phyloP scores from a whole-genome alignment of 2,113 vertebrate genomes.

The Microtus ochrogaster region DNA sequence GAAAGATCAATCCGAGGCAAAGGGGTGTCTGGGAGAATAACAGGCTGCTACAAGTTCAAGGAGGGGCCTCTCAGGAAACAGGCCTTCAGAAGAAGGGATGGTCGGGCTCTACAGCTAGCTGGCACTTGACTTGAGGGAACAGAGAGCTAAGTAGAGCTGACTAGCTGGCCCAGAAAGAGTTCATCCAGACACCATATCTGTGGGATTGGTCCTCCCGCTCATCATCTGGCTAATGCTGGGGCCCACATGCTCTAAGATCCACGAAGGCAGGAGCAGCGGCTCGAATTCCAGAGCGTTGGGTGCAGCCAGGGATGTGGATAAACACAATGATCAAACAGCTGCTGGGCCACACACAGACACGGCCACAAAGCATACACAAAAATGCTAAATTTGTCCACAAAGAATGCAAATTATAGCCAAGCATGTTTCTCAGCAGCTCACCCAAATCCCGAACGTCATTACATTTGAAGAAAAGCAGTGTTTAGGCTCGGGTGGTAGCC shows the following conservation, averaged over 20 bases:
- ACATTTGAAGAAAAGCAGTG: background rate
- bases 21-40: background rate
- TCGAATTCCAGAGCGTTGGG: background rate
- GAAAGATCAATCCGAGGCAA: background rate
- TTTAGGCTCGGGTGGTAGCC: background rate
- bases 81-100: background rate
- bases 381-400: background rate
- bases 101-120: background rate
- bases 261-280: too few species aligned
- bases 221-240: background rate
- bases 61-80: background rate
- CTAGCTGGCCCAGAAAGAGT: background rate
- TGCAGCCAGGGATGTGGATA: fast-evolving
- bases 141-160: too few species aligned
- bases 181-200: background rate
- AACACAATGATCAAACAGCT: fast-evolving
- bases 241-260: background rate
- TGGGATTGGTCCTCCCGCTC: background rate
- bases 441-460: background rate
- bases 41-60: background rate
- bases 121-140: background rate
- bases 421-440: too few species aligned
- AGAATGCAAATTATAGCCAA: background rate
- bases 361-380: background rate
- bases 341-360: fast-evolving